Evolutionary conservation across 2,113 vertebrate species (phyloP).

Genomic region (Oenanthe oenanthe): DNA sequence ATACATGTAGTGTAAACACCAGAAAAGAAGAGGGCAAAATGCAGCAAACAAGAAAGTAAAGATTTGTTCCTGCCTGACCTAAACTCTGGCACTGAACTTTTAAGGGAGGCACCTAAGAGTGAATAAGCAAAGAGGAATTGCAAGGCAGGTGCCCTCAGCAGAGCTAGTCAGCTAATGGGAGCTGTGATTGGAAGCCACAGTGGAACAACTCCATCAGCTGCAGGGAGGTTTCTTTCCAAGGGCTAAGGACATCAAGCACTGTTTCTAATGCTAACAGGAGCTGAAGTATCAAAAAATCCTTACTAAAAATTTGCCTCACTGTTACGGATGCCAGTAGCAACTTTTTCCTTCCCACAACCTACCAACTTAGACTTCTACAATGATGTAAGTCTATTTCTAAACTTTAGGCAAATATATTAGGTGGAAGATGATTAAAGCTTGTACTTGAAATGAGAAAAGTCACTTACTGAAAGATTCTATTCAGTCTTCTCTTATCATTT

Average conservation of each 20-base stretch:
- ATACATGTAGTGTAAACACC: background rate
- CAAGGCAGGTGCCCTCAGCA: background rate
- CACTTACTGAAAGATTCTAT: background rate
- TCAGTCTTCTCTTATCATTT: background rate
- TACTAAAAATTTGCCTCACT: background rate
- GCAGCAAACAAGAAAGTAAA: background rate
- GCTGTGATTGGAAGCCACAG: background rate
- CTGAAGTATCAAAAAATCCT: background rate
- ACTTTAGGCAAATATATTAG: background rate
- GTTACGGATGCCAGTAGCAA: background rate
- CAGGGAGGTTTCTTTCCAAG: background rate
- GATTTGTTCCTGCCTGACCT: background rate
- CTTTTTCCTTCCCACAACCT: background rate
- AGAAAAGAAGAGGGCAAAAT: background rate
- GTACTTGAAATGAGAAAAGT: background rate
- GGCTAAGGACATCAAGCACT: background rate
- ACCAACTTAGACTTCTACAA: background rate
- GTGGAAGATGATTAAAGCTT: background rate
- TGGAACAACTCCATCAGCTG: background rate
- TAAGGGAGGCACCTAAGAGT: background rate
- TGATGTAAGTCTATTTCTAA: background rate
- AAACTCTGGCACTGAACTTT: background rate
- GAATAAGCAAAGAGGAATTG: background rate
- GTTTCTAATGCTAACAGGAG: background rate
- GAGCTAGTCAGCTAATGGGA: background rate